A percentile compares a stretch with the other conserved stretches of the same genome.
These are phyloP conservation scores for Anguilla rostrata DNA, from an alignment of 2,113 vertebrate species.

Conservation along the genomic window DNA sequence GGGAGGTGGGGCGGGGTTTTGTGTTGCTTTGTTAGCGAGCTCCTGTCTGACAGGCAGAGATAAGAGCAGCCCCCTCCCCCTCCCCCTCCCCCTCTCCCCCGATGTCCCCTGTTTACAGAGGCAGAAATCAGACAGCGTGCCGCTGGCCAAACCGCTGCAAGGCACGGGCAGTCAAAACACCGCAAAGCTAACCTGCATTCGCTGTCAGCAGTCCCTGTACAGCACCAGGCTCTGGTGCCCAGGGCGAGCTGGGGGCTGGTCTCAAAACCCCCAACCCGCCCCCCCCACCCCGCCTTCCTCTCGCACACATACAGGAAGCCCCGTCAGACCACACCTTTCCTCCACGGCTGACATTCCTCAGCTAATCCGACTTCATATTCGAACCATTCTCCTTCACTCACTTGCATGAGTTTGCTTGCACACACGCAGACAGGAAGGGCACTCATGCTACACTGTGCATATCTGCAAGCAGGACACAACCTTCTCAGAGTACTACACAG, in stretches of 20 bases:
- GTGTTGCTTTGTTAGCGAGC: neutral
- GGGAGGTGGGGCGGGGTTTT: neutral
- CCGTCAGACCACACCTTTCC: conserved; percentile 69
- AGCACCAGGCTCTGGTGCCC: neutral
- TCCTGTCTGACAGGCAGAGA: conserved; percentile 6
- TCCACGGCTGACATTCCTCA: conserved; percentile 44
- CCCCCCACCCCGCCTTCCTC: conserved; percentile 24
- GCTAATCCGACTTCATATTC: conserved; percentile 33
- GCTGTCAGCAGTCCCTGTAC: neutral
- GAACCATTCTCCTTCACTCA: conserved; percentile 9
- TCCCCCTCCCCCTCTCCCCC: neutral
- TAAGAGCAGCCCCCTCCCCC: conserved; percentile 12
- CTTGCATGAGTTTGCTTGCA: neutral
- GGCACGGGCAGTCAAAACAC: conserved; percentile 12
- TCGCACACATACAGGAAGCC: conserved; percentile 54
- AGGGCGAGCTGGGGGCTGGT: neutral
- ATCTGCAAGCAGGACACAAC: no score
- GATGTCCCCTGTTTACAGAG: conserved; percentile 24
- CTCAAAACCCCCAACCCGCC: neutral
- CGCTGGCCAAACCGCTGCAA: conserved; percentile 13
- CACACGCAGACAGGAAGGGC: neutral
- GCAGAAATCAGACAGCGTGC: conserved; percentile 14
- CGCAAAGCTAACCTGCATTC: conserved; percentile 15
- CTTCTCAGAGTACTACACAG: neutral
- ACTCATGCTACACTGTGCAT: neutral